phyloP scores from a whole-genome alignment of 2,113 vertebrate species.

The cat (Felis catus) region F.catus_Fca126_mat1.0 CM031414.1:11599501-11600000 shows the following conservation, averaged over 20 bases:
- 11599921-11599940: background rate
- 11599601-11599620: background rate
- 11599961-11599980: background rate
- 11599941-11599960: background rate
- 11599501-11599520: background rate
- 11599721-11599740: background rate
- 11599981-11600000: background rate
- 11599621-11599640: background rate
- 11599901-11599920: background rate
- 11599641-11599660: background rate
- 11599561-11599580: background rate
- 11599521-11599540: background rate
- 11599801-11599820: background rate
- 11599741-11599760: background rate
- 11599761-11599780: background rate
- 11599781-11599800: background rate
- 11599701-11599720: background rate
- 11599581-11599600: background rate
- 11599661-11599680: background rate
- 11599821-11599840: rapidly evolving
- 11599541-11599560: background rate
- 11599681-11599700: background rate
- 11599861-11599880: background rate
- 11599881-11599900: background rate
- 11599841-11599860: background rate